phyloP scores from a whole-genome alignment of 2,797 vertebrate species.

The Miichthys miiuy region DNA sequence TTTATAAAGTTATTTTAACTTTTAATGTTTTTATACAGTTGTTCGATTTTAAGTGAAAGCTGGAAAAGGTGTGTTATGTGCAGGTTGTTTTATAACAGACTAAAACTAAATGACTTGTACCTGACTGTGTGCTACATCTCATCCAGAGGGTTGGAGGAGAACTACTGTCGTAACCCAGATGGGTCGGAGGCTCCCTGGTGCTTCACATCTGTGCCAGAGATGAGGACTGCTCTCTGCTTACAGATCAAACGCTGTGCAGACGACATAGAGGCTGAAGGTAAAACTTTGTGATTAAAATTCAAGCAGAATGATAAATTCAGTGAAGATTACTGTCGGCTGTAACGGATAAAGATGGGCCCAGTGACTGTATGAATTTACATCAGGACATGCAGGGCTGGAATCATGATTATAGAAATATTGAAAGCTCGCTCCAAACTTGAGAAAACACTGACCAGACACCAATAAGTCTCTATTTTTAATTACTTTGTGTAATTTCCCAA shows the following conservation, averaged over 20 bases:
- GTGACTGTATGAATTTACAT: neutral
- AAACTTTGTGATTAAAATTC: conserved; percentile 3
- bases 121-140: conserved; percentile 28
- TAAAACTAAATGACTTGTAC: neutral
- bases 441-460: neutral
- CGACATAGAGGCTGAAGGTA: conserved; percentile 90
- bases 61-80: neutral
- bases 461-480: neutral
- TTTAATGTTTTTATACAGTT: neutral
- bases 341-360: conserved; percentile 8
- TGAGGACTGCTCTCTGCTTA: conserved; percentile 93
- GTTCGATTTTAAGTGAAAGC: neutral
- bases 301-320: neutral
- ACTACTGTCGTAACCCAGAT: conserved; percentile 97
- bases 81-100: neutral
- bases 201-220: conserved; percentile 87
- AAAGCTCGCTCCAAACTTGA: neutral
- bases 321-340: neutral
- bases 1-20: neutral
- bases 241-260: conserved; percentile 95
- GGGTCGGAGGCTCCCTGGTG: conserved; percentile 98
- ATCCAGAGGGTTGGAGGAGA: conserved; percentile 92
- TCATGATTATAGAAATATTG: neutral
- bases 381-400: neutral
- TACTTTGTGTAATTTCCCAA: neutral